These are phyloP conservation scores for Crossaster papposus DNA, from an alignment of 53 echinoderm and acorn worm species.

Conservation along the genomic window DNA sequence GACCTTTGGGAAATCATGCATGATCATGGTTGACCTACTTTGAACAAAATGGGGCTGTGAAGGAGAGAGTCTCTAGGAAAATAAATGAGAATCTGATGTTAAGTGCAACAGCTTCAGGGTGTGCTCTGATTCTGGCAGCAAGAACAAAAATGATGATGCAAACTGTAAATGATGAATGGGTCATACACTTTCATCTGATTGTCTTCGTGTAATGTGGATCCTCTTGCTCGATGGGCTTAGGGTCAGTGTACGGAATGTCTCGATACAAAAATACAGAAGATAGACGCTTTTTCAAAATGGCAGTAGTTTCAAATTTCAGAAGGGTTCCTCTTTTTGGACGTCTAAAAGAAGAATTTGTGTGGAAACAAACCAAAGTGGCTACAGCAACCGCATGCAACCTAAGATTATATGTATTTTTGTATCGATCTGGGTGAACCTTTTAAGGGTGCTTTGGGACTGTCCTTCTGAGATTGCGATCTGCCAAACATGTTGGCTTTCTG, in stretches of 20 bases:
- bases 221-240: too few relatives aligned
- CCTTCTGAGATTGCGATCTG: neutral
- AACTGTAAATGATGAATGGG: too few relatives aligned
- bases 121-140: too few relatives aligned
- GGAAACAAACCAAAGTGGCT: neutral
- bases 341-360: neutral
- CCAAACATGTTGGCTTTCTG: neutral
- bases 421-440: neutral
- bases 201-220: too few relatives aligned
- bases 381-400: neutral
- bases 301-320: conserved; percentile 44
- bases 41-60: too few relatives aligned
- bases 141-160: too few relatives aligned
- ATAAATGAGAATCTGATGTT: too few relatives aligned
- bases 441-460: neutral
- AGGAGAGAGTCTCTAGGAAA: too few relatives aligned
- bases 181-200: too few relatives aligned
- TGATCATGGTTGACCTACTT: too few relatives aligned
- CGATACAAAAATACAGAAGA: neutral
- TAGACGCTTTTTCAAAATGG: neutral
- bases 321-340: neutral
- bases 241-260: neutral
- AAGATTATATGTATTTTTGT: neutral
- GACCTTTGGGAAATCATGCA: too few relatives aligned
- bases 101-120: too few relatives aligned